A percentile compares a stretch with the other conserved stretches of the same genome.
phyloP scores from a whole-genome alignment of 2,797 vertebrate genomes.

The Octomys mimax region DNA sequence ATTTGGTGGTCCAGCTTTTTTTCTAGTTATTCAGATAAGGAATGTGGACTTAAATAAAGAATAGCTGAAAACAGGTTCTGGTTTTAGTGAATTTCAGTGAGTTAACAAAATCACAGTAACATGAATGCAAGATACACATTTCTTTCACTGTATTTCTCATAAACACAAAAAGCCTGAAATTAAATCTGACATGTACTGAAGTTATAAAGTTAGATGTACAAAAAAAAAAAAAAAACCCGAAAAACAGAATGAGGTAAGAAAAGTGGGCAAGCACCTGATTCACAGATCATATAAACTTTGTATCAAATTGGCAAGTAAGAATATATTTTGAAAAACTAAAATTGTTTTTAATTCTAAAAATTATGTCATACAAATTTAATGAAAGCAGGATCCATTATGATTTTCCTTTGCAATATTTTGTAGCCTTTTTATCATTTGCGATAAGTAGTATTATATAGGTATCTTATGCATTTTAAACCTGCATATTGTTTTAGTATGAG shows the following conservation, averaged over 20 bases:
- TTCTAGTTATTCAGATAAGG: constrained; percentile 71
- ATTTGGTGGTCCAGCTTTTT: constrained; percentile 76
- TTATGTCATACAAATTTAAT: neutral
- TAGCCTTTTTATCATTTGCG: neutral
- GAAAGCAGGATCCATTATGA: neutral
- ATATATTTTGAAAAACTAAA: constrained; percentile 38
- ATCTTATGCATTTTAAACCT: constrained; percentile 37
- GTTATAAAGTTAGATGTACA: neutral
- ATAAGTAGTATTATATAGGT: neutral
- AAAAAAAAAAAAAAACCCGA: neutral
- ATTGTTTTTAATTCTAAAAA: neutral
- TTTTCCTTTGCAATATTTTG: neutral
- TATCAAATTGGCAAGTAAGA: constrained; percentile 12
- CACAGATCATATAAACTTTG: neutral
- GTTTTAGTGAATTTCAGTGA: constrained; percentile 57
- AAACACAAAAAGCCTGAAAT: neutral
- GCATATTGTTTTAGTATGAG: neutral
- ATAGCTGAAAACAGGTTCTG: constrained; percentile 57
- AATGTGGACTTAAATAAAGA: constrained; percentile 64
- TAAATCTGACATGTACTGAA: neutral
- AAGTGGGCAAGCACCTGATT: neutral
- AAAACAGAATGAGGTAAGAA: neutral
- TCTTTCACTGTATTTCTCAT: neutral
- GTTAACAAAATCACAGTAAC: constrained; percentile 43
- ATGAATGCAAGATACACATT: constrained; percentile 42